Evolutionary conservation across 2,797 vertebrate genomes (phyloP).

Genomic region (Meda fulgida): DNA sequence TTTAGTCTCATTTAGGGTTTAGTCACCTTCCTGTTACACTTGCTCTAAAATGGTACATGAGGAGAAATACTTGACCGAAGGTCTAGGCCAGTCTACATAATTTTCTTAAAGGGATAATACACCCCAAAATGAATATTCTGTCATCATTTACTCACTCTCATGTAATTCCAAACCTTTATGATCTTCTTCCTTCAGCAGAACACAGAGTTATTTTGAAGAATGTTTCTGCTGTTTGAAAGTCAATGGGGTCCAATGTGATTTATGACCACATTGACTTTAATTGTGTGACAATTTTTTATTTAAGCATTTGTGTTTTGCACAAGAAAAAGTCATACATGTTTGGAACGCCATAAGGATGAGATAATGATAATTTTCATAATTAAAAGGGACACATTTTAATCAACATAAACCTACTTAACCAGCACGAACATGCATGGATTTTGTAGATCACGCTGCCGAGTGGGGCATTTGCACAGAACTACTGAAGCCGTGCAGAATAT

Average conservation of each 20-base stretch:
- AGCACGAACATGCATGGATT: not conserved
- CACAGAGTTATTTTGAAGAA: not conserved
- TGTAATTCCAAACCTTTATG: not conserved
- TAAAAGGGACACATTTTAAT: slow-evolving; percentile 14
- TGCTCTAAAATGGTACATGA: not conserved
- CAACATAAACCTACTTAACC: slow-evolving; percentile 30
- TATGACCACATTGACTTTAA: not conserved
- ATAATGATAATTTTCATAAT: not conserved
- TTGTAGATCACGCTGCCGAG: not conserved
- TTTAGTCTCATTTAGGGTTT: slow-evolving; percentile 41
- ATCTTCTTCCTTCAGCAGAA: not conserved
- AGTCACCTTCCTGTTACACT: slow-evolving; percentile 24
- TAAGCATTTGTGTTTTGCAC: not conserved
- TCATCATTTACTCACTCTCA: not conserved
- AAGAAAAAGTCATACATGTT: not conserved
- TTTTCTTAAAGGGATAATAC: not conserved
- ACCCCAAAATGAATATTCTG: not conserved
- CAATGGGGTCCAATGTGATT: not conserved
- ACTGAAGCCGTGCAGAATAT: slow-evolving; percentile 9
- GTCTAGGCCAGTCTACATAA: not conserved
- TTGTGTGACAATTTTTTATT: not conserved
- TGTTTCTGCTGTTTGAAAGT: not conserved
- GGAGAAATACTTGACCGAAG: not conserved
- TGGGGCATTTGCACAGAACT: slow-evolving; percentile 10
- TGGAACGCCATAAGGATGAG: not conserved